phyloP scores from a whole-genome alignment of 2,113 vertebrate species.

The Siniperca chuatsi region DNA sequence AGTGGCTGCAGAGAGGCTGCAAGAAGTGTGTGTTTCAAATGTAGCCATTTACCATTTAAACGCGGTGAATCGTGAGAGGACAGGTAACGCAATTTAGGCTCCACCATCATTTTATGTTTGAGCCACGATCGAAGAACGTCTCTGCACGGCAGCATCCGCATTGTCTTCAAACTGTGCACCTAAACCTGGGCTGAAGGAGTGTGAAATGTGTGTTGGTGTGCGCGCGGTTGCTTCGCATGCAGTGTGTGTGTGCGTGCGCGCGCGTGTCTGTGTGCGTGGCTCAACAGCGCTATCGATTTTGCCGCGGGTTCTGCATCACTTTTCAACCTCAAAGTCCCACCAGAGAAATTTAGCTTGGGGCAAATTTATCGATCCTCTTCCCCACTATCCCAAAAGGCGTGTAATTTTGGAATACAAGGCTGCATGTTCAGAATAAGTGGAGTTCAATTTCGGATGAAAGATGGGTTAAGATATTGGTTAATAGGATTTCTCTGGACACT shows the following conservation, averaged over 20 bases:
- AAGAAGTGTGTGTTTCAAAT: background rate
- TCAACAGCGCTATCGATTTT: constrained; percentile 67
- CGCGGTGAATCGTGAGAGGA: background rate
- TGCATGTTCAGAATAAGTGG: constrained; percentile 24
- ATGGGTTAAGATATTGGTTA: background rate
- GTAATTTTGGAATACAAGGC: constrained; percentile 9
- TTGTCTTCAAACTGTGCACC: constrained; percentile 37
- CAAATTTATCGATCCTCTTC: constrained; percentile 47
- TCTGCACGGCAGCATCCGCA: constrained; percentile 50
- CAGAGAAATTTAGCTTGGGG: constrained; percentile 62
- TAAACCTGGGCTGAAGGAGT: constrained; percentile 23
- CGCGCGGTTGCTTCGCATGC: background rate
- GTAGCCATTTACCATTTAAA: background rate
- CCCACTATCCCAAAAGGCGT: background rate
- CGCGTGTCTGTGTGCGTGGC: constrained; percentile 36
- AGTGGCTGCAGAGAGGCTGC: background rate
- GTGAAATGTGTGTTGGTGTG: background rate
- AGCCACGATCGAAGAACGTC: constrained; percentile 30
- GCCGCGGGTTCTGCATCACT: constrained; percentile 69
- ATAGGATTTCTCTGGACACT: background rate
- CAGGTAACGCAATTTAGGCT: background rate
- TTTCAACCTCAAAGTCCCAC: constrained; percentile 67
- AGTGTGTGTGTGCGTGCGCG: background rate
- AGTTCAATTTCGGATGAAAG: constrained; percentile 4
- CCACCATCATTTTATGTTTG: background rate